Percentiles rank a stretch among this genome's conserved stretches.
These are phyloP conservation scores for Caenorhabditis inopinata DNA, from an alignment of 1,140 invertebrate species.

Conservation along the genomic window DNA sequence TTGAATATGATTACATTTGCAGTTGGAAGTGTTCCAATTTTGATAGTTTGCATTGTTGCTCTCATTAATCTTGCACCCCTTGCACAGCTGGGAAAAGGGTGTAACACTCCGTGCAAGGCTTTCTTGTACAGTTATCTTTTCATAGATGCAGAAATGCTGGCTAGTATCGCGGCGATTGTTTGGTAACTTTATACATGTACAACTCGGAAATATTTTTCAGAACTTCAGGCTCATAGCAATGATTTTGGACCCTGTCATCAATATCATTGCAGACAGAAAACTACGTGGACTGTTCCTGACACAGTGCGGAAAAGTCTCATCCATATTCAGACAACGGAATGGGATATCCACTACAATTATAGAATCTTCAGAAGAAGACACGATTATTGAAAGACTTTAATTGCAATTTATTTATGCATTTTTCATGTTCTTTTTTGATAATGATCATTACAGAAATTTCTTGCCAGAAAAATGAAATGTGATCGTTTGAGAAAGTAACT, in stretches of 20 bases:
- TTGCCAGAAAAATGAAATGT: too few species aligned
- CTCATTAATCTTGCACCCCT: conserved; percentile 43
- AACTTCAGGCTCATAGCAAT: conserved; percentile 41
- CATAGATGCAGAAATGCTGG: conserved; percentile 51
- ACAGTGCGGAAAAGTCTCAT: neutral
- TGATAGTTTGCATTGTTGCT: conserved; percentile 51
- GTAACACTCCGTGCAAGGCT: conserved; percentile 51
- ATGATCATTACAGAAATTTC: too few species aligned
- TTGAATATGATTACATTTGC: conserved; percentile 52
- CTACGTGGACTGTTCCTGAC: neutral
- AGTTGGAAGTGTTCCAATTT: conserved; percentile 48
- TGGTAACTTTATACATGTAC: conserved; percentile 31
- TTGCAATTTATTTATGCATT: too few species aligned
- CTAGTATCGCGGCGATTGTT: conserved; percentile 50
- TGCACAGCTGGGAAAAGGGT: conserved; percentile 34
- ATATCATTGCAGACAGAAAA: conserved; percentile 28
- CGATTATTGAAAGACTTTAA: too few species aligned
- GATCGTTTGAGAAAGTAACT: too few species aligned
- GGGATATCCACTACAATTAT: neutral
- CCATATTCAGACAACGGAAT: neutral
- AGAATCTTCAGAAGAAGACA: neutral
- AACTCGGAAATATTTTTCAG: neutral
- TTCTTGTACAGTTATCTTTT: conserved; percentile 48
- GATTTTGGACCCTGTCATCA: conserved; percentile 44
- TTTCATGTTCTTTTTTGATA: too few species aligned